Percentiles rank a stretch among this genome's conserved stretches.
Conservation (phyloP, 2,797 vertebrate species). For the Hylomyscus alleni region DNA sequence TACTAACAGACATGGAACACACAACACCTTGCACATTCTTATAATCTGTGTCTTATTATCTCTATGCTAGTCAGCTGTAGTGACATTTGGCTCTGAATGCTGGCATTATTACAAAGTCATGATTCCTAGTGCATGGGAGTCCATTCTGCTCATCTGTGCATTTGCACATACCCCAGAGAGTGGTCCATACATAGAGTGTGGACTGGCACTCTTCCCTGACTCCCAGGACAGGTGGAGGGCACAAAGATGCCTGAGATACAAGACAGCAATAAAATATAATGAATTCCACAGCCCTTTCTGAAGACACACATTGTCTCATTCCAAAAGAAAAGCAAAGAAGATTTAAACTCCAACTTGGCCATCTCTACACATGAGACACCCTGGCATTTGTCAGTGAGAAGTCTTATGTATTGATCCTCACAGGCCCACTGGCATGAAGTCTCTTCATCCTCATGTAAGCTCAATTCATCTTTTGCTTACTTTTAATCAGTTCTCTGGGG, state of each 20-base stretch:
- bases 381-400: neutral
- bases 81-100: conserved; percentile 34
- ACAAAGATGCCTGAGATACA: neutral
- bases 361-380: neutral
- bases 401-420: neutral
- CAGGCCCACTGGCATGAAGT: neutral
- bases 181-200: neutral
- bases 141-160: neutral
- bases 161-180: neutral
- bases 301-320: neutral
- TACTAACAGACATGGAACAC: neutral
- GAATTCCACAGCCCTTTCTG: neutral
- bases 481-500: neutral
- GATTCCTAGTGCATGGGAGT: neutral
- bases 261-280: neutral
- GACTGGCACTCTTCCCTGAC: neutral
- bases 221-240: neutral
- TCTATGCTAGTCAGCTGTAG: neutral
- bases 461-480: neutral
- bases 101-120: neutral
- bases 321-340: neutral
- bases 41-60: neutral
- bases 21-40: neutral
- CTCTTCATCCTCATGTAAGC: neutral
- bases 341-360: neutral